phyloP scores from a whole-genome alignment of 2,797 vertebrate species.

The Gymnoscopelus microlampas region DNA sequence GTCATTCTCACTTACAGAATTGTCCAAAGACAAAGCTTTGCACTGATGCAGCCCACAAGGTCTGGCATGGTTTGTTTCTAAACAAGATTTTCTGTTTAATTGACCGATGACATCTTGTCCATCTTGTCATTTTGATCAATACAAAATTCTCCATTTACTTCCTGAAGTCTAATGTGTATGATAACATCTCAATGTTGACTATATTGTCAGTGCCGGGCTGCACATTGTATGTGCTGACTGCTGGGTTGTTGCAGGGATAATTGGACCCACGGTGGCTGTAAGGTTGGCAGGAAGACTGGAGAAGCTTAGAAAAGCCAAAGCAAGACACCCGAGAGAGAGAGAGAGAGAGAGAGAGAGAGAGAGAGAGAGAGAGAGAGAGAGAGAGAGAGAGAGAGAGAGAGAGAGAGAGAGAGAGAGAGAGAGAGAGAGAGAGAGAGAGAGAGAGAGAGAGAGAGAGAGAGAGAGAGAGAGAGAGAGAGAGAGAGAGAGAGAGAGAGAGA shows the following conservation, averaged over 20 bases:
- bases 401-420: constrained; percentile 10
- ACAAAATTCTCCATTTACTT: constrained; percentile 20
- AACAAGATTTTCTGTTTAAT: constrained; percentile 31
- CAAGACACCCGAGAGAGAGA: constrained; percentile 25
- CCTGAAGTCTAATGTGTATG: constrained; percentile 80
- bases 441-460: constrained; percentile 49
- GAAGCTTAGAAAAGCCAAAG: constrained; percentile 83
- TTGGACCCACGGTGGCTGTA: constrained; percentile 94
- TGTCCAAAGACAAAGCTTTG: constrained; percentile 56
- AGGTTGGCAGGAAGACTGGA: constrained; percentile 88
- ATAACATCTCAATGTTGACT: constrained; percentile 90
- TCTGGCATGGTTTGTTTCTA: constrained; percentile 39
- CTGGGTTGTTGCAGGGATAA: constrained; percentile 81
- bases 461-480: constrained; percentile 8
- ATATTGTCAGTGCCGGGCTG: constrained; percentile 92
- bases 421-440: constrained; percentile 15
- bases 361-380: constrained; percentile 52
- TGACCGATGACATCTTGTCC: constrained; percentile 30
- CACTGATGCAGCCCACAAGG: constrained; percentile 37
- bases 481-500: constrained; percentile 53
- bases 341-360: constrained; percentile 6
- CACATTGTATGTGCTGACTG: constrained; percentile 86
- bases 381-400: constrained; percentile 50
- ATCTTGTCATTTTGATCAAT: constrained; percentile 45
- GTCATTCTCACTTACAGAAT: constrained; percentile 52